Percentiles rank a stretch among this genome's conserved stretches.
Evolutionary conservation across 2,797 vertebrate genomes (phyloP).

Genomic region (Avahi laniger): DNA sequence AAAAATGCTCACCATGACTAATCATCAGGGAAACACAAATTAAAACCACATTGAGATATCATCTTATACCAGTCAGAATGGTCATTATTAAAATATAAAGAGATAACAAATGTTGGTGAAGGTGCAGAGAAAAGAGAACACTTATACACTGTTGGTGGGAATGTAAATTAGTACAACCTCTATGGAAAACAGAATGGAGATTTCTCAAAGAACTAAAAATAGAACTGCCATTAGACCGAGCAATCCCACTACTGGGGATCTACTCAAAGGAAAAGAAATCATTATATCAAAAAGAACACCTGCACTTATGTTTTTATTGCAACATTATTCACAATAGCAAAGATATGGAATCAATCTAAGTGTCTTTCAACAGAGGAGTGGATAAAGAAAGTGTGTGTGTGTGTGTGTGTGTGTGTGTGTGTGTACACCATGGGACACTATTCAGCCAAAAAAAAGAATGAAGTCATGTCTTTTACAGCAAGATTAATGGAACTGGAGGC

Average conservation of each 20-base stretch:
- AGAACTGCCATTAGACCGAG: background rate
- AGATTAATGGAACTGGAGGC: background rate
- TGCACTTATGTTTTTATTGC: background rate
- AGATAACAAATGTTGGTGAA: background rate
- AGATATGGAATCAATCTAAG: background rate
- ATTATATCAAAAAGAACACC: background rate
- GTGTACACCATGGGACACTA: background rate
- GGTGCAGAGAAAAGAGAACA: background rate
- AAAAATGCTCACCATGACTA: background rate
- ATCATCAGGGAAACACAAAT: background rate
- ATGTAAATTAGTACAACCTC: background rate
- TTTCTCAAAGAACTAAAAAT: background rate
- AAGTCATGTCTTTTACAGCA: background rate
- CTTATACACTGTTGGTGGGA: background rate
- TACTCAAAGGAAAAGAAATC: background rate
- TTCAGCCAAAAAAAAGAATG: background rate
- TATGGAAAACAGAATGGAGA: background rate
- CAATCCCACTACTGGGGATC: background rate
- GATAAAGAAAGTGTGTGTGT: background rate
- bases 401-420: no score
- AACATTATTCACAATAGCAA: background rate
- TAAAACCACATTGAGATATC: background rate
- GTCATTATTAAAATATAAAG: background rate
- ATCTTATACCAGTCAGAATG: background rate
- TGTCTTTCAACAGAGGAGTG: background rate